Evolutionary conservation across 2,113 vertebrate genomes (phyloP).

Genomic region (Cacatua alba): DNA sequence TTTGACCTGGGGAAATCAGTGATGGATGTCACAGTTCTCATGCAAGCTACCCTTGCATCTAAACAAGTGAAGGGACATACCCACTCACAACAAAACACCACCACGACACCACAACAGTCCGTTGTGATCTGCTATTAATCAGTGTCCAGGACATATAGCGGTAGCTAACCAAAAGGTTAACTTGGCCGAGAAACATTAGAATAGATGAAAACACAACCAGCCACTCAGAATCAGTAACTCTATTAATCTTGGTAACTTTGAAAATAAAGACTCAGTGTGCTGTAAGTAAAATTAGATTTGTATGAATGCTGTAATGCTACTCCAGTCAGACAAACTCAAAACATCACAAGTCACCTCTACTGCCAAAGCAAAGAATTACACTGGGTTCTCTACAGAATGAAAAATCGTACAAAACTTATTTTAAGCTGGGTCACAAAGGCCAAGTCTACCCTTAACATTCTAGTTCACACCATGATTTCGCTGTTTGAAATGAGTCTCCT

Average conservation of each 20-base stretch:
- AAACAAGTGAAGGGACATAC: not conserved
- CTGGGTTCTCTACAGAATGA: not conserved
- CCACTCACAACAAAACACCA: not conserved
- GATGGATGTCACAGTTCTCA: not conserved
- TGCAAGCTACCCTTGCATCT: not conserved
- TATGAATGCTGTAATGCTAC: not conserved
- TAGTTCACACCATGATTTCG: not conserved
- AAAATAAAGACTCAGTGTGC: not conserved
- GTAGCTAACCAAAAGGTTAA: not conserved
- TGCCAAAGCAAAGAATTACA: not conserved
- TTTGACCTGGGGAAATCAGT: not conserved
- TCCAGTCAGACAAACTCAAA: not conserved
- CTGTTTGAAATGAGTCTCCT: not conserved
- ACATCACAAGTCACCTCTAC: not conserved
- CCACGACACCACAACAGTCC: not conserved
- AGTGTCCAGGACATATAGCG: rapidly evolving
- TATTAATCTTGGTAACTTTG: not conserved
- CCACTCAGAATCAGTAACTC: not conserved
- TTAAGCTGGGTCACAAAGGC: not conserved
- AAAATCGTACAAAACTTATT: not conserved
- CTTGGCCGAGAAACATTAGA: not conserved
- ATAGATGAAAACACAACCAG: not conserved
- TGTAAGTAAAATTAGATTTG: not conserved
- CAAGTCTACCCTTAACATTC: rapidly evolving
- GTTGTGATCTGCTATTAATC: not conserved